Evolutionary conservation across 2,113 vertebrate genomes (phyloP), one percentile per base, ranked within the genome.

Genomic region (Isurus oxyrinchus): DNA sequence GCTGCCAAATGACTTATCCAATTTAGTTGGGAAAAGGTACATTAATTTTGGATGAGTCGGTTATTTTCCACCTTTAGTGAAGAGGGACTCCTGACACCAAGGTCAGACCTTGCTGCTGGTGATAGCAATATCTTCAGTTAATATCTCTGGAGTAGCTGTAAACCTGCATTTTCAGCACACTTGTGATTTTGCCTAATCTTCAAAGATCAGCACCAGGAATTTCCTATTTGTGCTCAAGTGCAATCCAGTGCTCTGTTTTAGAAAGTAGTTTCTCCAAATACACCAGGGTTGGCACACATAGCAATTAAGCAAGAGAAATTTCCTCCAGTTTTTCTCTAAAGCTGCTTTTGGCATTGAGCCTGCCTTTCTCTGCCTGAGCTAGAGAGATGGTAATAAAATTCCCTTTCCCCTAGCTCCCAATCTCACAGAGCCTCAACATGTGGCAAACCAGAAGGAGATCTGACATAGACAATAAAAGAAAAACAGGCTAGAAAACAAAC

Each of bases 181-280:
- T 63, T 61, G 57, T 19, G 90, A 49, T 67, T 67, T 67, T 66
- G 61, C 53, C 57, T 19, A n/a, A 93, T 63, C 91, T 66, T 66
- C 59, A 94, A 67, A n/a, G 23, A 94, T 27, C 13, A 59, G 49
- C 23, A 90, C 25, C 27, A 55, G 53, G 53, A 90, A 90, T 84
- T 44, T 84, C n/a, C 81, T 44, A 21, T 6, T 44, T 84, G 27
- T 57, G 5, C 23, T 90, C 53, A n/a, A 91, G 19, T 40, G 76
- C 16, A 96, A 79, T 97, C 95, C 95, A 84, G 35, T 88, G 69
- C 86, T 10, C 63, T 84, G 72, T 35, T 25, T 53, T 35, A 57
- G 49, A 72, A 19, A 96, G 1, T 96, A 27, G 16, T 40, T 5
- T 57, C 91, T 49, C 96, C 96, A 59, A 57, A 49, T n/a, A 87